These are phyloP conservation scores for Rhingia rostrata DNA, from an alignment of 2,888 invertebrate species.

Conservation along the genomic window DNA sequence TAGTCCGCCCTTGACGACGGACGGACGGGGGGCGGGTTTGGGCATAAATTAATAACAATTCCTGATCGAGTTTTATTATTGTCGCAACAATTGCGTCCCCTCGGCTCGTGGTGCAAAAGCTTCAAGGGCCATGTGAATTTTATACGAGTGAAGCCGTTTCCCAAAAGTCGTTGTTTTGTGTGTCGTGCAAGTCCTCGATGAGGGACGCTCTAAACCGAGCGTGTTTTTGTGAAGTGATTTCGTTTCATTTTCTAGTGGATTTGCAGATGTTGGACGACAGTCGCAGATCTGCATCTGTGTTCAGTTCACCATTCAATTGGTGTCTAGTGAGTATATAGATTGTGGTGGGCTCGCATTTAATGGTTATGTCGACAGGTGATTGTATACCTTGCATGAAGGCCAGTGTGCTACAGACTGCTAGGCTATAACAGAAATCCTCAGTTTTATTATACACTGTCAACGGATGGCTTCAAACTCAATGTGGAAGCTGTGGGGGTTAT, in stretches of 20 bases:
- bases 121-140: constrained; percentile 13
- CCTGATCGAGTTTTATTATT: constrained; percentile 73
- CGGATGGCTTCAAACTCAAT: constrained; percentile 32
- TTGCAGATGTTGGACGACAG: constrained; percentile 62
- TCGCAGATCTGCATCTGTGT: constrained; percentile 58
- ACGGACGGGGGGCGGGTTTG: neutral
- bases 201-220: neutral
- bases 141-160: constrained; percentile 10
- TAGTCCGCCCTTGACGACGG: neutral
- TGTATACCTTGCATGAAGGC: constrained; percentile 16
- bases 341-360: constrained; percentile 42
- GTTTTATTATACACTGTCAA: constrained; percentile 66
- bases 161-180: neutral
- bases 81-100: constrained; percentile 64
- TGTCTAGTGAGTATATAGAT: neutral
- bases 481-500: neutral
- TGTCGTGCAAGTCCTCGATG: constrained; percentile 8
- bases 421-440: constrained; percentile 49
- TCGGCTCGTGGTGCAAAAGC: constrained; percentile 2
- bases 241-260: constrained; percentile 71
- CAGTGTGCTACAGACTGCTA: constrained; percentile 10
- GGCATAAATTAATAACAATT: constrained; percentile 73
- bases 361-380: constrained; percentile 66
- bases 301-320: constrained; percentile 41
- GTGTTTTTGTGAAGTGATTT: constrained; percentile 71